phyloP scores from a whole-genome alignment of 2,888 invertebrate species.

The Orthonychiurus folsomi region DNA sequence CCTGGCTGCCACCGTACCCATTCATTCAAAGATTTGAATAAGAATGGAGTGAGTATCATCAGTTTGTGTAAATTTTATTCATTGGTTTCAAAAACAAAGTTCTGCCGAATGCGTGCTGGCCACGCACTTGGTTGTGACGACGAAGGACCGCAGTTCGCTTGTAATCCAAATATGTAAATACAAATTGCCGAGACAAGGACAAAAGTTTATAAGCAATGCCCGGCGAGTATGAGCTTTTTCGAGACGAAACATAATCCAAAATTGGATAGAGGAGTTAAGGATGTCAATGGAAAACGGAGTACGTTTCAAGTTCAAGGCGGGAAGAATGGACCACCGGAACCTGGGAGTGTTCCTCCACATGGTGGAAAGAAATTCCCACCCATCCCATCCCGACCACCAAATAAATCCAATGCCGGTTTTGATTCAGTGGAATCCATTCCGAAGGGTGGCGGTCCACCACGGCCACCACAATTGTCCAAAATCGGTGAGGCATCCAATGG shows the following conservation, averaged over 20 bases:
- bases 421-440: too few relatives aligned
- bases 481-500: background rate
- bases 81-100: too few relatives aligned
- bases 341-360: background rate
- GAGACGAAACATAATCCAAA: background rate
- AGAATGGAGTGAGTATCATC: too few relatives aligned
- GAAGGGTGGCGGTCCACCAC: background rate
- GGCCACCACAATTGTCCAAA: background rate
- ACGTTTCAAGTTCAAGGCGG: background rate
- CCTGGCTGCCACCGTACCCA: too few relatives aligned
- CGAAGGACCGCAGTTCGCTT: too few relatives aligned
- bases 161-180: too few relatives aligned
- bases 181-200: too few relatives aligned
- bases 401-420: background rate
- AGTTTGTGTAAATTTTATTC: too few relatives aligned
- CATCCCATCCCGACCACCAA: background rate
- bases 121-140: too few relatives aligned
- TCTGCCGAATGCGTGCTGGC: too few relatives aligned
- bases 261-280: background rate
- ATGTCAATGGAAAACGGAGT: background rate
- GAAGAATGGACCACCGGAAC: background rate
- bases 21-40: too few relatives aligned
- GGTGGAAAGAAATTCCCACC: constrained; percentile 1
- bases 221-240: background rate
- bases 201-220: background rate